Percentiles rank a stretch among this genome's conserved stretches.
Evolutionary conservation across 2,113 vertebrate species (phyloP).

Genomic region (Centrocercus urophasianus): DNA sequence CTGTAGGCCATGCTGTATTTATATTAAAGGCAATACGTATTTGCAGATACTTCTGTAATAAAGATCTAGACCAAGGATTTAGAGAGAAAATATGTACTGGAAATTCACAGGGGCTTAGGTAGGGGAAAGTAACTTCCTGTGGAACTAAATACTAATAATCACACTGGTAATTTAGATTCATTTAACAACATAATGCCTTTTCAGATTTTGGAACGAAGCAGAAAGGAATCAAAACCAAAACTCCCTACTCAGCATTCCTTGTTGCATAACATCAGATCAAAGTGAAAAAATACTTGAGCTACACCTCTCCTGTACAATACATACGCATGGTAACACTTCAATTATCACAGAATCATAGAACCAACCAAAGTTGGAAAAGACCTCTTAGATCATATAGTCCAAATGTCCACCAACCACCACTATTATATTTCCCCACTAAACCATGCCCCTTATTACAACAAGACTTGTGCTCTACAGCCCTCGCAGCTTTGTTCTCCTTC

Average conservation of each 20-base stretch:
- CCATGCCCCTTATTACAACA: no score
- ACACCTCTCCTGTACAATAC: background rate
- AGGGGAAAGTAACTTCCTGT: background rate
- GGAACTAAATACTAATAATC: background rate
- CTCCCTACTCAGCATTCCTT: background rate
- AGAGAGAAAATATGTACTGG: background rate
- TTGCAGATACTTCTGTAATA: background rate
- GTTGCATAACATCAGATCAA: background rate
- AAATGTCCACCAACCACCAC: no score
- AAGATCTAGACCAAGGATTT: background rate
- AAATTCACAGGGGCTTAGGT: background rate
- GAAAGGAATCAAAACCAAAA: background rate
- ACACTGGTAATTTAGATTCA: background rate
- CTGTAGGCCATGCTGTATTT: background rate
- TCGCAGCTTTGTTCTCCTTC: no score
- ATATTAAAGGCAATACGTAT: background rate
- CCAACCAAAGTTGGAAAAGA: no score
- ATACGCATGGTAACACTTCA: background rate
- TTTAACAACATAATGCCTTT: background rate
- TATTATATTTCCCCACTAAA: no score
- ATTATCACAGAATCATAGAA: background rate
- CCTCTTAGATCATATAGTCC: no score
- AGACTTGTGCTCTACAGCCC: no score
- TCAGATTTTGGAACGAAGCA: background rate
- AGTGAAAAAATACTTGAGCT: background rate